A percentile compares a stretch with the other conserved stretches of the same genome.
Evolutionary conservation across 2,888 invertebrate species (phyloP).

Genomic region (Limnephilus marmoratus): DNA sequence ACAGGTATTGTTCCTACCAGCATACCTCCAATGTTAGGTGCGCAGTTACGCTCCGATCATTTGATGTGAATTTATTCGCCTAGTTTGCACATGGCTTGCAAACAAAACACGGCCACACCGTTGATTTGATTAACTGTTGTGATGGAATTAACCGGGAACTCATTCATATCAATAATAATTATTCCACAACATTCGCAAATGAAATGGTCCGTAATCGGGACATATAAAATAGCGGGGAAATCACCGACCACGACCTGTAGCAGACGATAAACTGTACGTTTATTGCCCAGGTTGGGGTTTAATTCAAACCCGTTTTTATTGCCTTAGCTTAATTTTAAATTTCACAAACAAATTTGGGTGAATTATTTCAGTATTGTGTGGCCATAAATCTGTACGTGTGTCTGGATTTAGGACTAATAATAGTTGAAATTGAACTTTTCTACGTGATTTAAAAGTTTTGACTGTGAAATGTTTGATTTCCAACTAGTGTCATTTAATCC

Average conservation of each 20-base stretch:
- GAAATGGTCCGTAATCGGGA: slow-evolving; percentile 16
- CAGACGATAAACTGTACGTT: neutral
- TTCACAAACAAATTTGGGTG: slow-evolving; percentile 18
- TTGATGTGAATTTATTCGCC: neutral
- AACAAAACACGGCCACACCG: slow-evolving; percentile 44
- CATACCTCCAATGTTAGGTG: neutral
- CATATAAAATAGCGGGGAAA: slow-evolving; percentile 43
- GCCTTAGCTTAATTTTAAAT: neutral
- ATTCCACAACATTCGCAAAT: slow-evolving; percentile 41
- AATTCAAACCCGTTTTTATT: slow-evolving; percentile 9
- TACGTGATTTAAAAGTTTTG: too few species aligned
- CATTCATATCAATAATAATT: slow-evolving; percentile 49
- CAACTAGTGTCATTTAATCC: too few species aligned
- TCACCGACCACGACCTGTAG: neutral
- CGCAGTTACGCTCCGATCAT: neutral
- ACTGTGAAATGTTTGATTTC: too few species aligned
- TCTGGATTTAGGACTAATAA: neutral
- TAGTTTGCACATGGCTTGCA: slow-evolving; percentile 4
- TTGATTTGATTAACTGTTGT: slow-evolving; percentile 63
- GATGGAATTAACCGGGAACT: slow-evolving; percentile 60
- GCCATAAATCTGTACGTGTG: neutral
- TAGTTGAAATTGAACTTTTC: neutral
- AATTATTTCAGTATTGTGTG: neutral
- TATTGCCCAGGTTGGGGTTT: neutral
- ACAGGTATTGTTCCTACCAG: neutral